Percentiles rank a stretch among this genome's conserved stretches.
phyloP scores from a whole-genome alignment of 2,888 invertebrate species.

The Amiota minor region DNA sequence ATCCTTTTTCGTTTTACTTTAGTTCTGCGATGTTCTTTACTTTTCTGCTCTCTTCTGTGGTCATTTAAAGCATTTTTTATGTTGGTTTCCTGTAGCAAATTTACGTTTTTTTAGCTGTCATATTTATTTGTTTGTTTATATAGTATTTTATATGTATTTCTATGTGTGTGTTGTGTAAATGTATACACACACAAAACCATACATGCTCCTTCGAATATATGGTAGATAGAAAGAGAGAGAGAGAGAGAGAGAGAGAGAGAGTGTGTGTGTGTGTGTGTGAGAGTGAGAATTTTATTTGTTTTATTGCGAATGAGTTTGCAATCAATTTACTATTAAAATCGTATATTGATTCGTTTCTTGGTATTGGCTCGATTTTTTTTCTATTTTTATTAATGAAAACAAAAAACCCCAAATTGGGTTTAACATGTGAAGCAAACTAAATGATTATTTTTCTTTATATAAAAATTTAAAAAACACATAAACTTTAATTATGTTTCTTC shows the following conservation, averaged over 20 bases:
- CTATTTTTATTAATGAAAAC: not conserved
- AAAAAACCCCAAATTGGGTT: no score
- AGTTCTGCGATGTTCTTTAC: not conserved
- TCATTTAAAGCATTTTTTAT: constrained; percentile 26
- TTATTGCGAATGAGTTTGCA: constrained; percentile 24
- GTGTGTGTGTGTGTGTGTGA: no score
- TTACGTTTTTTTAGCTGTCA: not conserved
- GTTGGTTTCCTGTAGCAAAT: constrained; percentile 17
- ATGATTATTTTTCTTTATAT: not conserved
- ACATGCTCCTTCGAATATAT: not conserved
- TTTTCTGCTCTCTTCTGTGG: constrained; percentile 12
- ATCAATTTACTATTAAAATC: constrained; percentile 31
- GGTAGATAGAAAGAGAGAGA: not conserved
- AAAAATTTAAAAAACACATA: not conserved
- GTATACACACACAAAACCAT: not conserved
- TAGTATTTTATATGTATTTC: not conserved
- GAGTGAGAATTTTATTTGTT: constrained; percentile 18
- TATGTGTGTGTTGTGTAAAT: not conserved
- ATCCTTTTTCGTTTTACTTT: not conserved
- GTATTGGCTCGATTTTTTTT: not conserved
- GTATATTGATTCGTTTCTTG: constrained; percentile 19
- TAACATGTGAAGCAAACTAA: not conserved
- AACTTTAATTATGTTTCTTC: not conserved
- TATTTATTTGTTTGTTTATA: not conserved
- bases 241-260: not conserved